Percentiles rank a stretch among this genome's conserved stretches.
These are phyloP conservation scores for Drosophila tani DNA, from an alignment of 1,140 invertebrate genomes.

Conservation along the genomic window DNA sequence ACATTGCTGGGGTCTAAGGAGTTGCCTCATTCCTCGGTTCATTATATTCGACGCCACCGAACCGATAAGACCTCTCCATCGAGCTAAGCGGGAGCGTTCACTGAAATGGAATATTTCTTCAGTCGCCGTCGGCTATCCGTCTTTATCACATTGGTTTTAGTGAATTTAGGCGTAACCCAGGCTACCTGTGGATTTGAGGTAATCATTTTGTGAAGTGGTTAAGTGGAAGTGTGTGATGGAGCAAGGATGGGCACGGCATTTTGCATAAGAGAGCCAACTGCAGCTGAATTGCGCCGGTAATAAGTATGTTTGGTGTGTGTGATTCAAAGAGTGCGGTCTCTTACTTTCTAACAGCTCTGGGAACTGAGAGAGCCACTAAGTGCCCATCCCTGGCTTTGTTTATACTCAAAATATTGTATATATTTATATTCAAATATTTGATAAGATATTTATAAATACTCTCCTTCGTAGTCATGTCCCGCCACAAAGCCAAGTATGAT, in stretches of 20 bases:
- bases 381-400: not conserved
- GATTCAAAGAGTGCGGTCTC: not conserved
- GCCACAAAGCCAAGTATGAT: conserved; percentile 87
- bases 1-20: conserved; percentile 40
- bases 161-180: conserved; percentile 7
- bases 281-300: not conserved
- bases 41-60: conserved; percentile 17
- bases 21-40: conserved; percentile 17
- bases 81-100: not conserved
- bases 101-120: conserved; percentile 39
- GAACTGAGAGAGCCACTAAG: not conserved
- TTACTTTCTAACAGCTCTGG: too few species aligned
- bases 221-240: not conserved
- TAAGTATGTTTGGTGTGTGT: not conserved
- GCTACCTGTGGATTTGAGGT: conserved; percentile 67
- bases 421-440: too few species aligned
- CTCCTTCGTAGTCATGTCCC: conserved; percentile 86
- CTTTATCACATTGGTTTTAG: conserved; percentile 24
- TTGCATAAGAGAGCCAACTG: not conserved
- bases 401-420: not conserved
- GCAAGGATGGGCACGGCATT: not conserved
- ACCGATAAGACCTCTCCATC: conserved; percentile 32
- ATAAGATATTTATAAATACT: too few species aligned
- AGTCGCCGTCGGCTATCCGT: conserved; percentile 1
- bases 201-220: not conserved